phyloP scores from a whole-genome alignment of 2,113 vertebrate genomes.

The Scortum barcoo region DNA sequence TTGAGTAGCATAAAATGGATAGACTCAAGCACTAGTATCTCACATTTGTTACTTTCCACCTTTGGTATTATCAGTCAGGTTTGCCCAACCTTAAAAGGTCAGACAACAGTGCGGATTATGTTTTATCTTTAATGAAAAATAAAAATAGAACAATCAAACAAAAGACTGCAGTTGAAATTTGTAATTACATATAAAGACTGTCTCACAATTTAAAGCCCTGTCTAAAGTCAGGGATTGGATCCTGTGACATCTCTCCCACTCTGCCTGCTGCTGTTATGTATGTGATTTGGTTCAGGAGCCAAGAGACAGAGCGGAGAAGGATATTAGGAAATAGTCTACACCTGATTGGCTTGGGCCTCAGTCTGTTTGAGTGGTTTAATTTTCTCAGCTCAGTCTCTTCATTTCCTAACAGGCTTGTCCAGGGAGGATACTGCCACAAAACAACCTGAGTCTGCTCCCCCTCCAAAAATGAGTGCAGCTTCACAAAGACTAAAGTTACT shows the following conservation, averaged over 20 bases:
- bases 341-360: background rate
- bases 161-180: background rate
- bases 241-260: background rate
- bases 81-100: background rate
- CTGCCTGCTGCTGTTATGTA: background rate
- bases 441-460: background rate
- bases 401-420: background rate
- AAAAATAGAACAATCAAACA: background rate
- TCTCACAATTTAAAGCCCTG: background rate
- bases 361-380: background rate
- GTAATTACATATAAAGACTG: background rate
- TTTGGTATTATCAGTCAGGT: background rate
- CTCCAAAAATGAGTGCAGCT: background rate
- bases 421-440: background rate
- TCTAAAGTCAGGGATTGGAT: slow-evolving; percentile 16
- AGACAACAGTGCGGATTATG: background rate
- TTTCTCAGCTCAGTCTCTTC: background rate
- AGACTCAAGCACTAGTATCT: too few relatives aligned
- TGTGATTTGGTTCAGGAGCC: slow-evolving; percentile 13
- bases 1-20: too few relatives aligned
- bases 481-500: background rate
- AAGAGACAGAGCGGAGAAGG: slow-evolving; percentile 1
- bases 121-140: slow-evolving; percentile 2
- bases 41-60: too few relatives aligned
- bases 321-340: background rate